A percentile compares a stretch with the other conserved stretches of the same genome.
Evolutionary conservation across 1,140 invertebrate genomes (phyloP).

Genomic region (Lordiphosa stackelbergi): DNA sequence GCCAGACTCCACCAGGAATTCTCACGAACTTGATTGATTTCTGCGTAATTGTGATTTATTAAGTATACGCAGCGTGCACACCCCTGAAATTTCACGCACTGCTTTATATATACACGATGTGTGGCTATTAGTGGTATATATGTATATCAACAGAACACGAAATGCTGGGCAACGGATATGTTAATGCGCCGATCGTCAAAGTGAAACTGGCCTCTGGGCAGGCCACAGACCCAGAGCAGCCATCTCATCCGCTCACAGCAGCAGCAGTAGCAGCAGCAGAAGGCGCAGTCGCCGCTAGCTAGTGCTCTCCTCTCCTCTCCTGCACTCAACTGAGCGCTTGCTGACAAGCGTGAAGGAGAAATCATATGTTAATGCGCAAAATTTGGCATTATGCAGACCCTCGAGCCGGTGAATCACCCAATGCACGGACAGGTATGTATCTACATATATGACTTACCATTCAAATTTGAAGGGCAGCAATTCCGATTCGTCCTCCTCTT

Average conservation of each 20-base stretch:
- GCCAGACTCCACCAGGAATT: slow-evolving; percentile 16
- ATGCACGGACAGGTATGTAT: slow-evolving; percentile 22
- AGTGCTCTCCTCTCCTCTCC: neutral
- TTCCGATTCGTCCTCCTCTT: slow-evolving; percentile 62
- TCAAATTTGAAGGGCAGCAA: slow-evolving; percentile 74
- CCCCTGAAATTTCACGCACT: slow-evolving; percentile 28
- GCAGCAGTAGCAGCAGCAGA: slow-evolving; percentile 1
- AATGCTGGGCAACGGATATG: slow-evolving; percentile 74
- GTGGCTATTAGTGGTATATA: neutral
- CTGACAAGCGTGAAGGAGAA: slow-evolving; percentile 44
- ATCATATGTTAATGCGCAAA: slow-evolving; percentile 67
- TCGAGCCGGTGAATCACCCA: slow-evolving; percentile 46
- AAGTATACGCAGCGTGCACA: slow-evolving; percentile 52
- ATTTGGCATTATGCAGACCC: slow-evolving; percentile 53
- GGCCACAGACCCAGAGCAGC: slow-evolving; percentile 24
- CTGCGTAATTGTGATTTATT: slow-evolving; percentile 36
- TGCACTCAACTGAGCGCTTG: slow-evolving; percentile 4
- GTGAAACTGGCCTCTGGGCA: slow-evolving; percentile 52
- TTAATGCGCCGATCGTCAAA: slow-evolving; percentile 72
- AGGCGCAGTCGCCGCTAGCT: slow-evolving; percentile 13
- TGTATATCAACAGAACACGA: slow-evolving; percentile 2
- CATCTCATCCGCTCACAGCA: neutral
- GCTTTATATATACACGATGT: slow-evolving; percentile 22
- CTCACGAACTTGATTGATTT: slow-evolving; percentile 54
- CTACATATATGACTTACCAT: slow-evolving; percentile 63